Evolutionary conservation across 2,888 invertebrate species (phyloP), one percentile per base, ranked within the genome.

Genomic region (Drosophila ustulata): DNA sequence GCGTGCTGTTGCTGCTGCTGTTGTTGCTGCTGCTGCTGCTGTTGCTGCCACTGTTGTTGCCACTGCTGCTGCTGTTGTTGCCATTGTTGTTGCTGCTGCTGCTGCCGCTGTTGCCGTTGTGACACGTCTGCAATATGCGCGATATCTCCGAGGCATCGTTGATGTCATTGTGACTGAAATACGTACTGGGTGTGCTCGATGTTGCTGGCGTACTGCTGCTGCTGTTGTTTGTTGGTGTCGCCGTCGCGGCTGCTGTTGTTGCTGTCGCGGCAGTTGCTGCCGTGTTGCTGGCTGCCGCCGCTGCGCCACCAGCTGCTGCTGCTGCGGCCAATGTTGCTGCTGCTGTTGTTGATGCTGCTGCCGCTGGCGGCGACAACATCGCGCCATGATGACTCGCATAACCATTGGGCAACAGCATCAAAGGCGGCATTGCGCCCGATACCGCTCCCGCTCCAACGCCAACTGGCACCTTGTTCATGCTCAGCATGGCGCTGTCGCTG

Each of bases 101-200:
- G 23, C 23, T 57, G 34, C 62, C 26, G 45, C 91, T 92, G 67
- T 91, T 92, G 41, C 92, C 92, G 41, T 92, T 92, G 78, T 92
- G 92, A 69, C 92, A 92, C 59, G 92, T 92, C 70, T 93, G 92
- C 66, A 93, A 78, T 61, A 93, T 93, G 62, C 92, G 90, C 18
- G 92, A 93, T 65, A 93, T 93, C 75, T 92, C 92, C 46, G 92
- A 92, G 23, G 92, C 91, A 78, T 92, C 92, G 66, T 90, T 92
- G 39, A 92, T 92, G 77, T 92, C 92, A 63, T 91, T 92, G 76
- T 91, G 90, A 75, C 81, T 71, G 63, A 74, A 79, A 68, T 80
- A 79, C 59, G 80, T 56, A 50, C 75, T 51, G 13, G 80, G 23
- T 34, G 53, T 47, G 62, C n/a, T 62, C 37, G 58, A 28, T 18